Evolutionary conservation across 2,797 vertebrate species (phyloP).

Genomic region (Coregonus suidteri): DNA sequence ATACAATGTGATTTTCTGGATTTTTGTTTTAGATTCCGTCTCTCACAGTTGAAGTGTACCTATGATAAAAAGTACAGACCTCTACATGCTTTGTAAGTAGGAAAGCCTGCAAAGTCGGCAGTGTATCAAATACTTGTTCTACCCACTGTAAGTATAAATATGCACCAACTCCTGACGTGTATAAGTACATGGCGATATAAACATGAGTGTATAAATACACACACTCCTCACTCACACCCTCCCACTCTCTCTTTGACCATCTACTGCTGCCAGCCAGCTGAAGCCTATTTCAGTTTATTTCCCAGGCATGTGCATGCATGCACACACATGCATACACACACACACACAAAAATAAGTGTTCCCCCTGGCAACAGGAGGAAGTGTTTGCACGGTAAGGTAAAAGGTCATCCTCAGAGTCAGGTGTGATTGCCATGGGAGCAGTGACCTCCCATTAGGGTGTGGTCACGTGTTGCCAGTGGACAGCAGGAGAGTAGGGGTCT

Average conservation of each 20-base stretch:
- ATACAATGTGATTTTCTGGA: no score
- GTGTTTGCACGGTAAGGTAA: conserved; percentile 45
- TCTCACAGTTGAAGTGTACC: no score
- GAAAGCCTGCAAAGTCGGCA: no score
- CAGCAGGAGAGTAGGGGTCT: not conserved
- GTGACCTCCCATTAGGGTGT: conserved; percentile 34
- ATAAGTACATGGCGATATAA: not conserved
- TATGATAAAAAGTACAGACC: no score
- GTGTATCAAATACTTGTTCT: no score
- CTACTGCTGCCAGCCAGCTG: conserved; percentile 19
- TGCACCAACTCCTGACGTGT: not conserved
- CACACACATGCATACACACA: conserved; percentile 12
- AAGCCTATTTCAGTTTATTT: conserved; percentile 20
- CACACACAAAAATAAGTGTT: conserved; percentile 24
- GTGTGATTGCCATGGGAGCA: conserved; percentile 32
- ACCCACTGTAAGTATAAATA: not conserved
- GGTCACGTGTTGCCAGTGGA: not conserved
- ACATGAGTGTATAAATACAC: conserved; percentile 3
- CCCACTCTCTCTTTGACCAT: not conserved
- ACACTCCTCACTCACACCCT: not conserved
- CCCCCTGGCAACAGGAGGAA: conserved; percentile 30
- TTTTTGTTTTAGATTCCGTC: no score
- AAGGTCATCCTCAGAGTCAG: conserved; percentile 47
- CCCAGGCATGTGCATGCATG: not conserved
- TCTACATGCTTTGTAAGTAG: no score